These are phyloP conservation scores for Neofelis nebulosa DNA, from an alignment of 2,113 vertebrate species.

Conservation along the genomic window DNA sequence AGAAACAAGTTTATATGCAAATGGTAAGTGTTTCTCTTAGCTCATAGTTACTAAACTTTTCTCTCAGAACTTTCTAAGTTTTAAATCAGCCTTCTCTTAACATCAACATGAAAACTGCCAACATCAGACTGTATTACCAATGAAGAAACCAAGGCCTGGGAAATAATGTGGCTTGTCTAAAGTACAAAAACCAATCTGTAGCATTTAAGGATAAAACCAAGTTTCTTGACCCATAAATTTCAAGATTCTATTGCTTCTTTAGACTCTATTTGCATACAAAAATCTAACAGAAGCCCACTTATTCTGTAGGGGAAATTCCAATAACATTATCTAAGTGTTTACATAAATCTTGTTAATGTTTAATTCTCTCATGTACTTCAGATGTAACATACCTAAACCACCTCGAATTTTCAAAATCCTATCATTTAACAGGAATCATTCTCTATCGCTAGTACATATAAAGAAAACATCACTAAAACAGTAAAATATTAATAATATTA, in stretches of 20 bases:
- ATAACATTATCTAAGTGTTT: not conserved
- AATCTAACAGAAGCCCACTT: not conserved
- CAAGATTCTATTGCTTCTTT: not conserved
- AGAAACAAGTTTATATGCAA: conserved; percentile 3
- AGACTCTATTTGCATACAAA: not conserved
- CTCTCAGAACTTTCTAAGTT: conserved; percentile 32
- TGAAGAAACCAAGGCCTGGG: not conserved
- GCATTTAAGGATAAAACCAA: not conserved
- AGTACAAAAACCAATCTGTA: not conserved
- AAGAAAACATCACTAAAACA: not conserved
- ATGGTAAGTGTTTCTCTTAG: not conserved
- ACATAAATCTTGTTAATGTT: conserved; percentile 6
- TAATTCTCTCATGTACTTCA: not conserved
- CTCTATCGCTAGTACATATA: not conserved
- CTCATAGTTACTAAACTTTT: not conserved
- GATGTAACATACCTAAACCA: not conserved
- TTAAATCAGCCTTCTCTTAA: not conserved
- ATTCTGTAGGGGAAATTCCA: not conserved
- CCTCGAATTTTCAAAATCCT: not conserved
- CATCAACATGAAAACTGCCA: not conserved
- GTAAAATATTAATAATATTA: not conserved
- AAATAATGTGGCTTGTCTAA: not conserved
- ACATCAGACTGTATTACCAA: not conserved
- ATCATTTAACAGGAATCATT: not conserved
- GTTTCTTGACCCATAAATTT: not conserved